phyloP scores from a whole-genome alignment of 1,140 invertebrate genomes.

The Gonioctena quinquepunctata region DNA sequence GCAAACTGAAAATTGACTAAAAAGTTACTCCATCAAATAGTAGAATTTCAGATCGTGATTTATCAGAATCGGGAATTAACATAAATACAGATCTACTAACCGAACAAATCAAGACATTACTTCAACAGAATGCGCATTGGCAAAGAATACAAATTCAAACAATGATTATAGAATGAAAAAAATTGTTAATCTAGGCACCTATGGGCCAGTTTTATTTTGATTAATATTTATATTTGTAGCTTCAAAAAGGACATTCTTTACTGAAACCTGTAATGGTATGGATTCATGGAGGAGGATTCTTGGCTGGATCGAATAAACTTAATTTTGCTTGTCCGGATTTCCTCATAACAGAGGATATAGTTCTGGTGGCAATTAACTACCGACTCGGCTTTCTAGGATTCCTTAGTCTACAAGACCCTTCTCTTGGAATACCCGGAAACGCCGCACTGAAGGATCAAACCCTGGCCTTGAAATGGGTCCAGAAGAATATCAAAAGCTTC shows the following conservation, averaged over 20 bases:
- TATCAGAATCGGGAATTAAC: no score
- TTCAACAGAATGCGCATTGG: no score
- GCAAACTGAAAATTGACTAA: no score
- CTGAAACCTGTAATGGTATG: constrained; percentile 65
- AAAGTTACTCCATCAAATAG: no score
- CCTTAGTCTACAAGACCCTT: constrained; percentile 50
- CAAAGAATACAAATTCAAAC: no score
- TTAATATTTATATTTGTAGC: no score
- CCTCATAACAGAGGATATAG: constrained; percentile 62
- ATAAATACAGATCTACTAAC: no score
- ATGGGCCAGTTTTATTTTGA: no score
- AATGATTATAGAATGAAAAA: no score
- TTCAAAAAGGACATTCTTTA: neutral
- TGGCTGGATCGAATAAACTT: constrained; percentile 60
- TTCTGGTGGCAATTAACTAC: constrained; percentile 60
- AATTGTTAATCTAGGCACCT: no score
- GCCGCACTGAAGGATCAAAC: constrained; percentile 68
- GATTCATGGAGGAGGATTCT: constrained; percentile 68
- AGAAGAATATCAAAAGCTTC: constrained; percentile 60
- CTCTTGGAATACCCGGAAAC: constrained; percentile 61
- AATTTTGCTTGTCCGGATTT: constrained; percentile 64
- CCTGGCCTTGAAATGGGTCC: constrained; percentile 63
- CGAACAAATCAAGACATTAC: no score
- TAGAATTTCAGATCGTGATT: no score
- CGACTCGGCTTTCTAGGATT: constrained; percentile 57